Evolutionary conservation across 2,113 vertebrate species (phyloP), one percentile per base, ranked within the genome.

Genomic region (Cyrtonyx montezumae): DNA sequence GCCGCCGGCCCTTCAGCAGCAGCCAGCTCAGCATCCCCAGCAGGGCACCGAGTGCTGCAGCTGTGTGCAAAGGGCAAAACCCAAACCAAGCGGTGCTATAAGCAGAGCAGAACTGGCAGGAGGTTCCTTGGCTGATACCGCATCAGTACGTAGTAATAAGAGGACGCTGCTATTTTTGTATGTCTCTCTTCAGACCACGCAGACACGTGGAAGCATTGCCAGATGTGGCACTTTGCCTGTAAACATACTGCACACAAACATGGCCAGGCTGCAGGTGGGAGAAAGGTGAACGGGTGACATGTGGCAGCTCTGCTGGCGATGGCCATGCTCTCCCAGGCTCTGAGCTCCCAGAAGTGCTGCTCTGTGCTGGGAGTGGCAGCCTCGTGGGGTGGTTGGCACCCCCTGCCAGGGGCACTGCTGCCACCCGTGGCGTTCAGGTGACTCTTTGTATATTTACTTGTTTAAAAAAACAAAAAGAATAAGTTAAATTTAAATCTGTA

Each of bases 391-490:
- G 36, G 59, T 37, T 36, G 34, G 34, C 45, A 20, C 94, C 88
- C 93, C 88, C 80, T 91, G 91, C 90, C 87, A 53, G 67, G 67
- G 84, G 92, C 75, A 43, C 20, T 76, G 55, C 85, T 95, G 92
- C 62, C 67, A 86, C 48, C 94, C 91, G 62, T 3, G 20, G 94
- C 80, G 90, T 95, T 96, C 96, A 97, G 97, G 96, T 95, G 96
- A 96, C 89, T 88, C 78, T 96, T 96, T 97, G 94, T 97, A 91
- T 79, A 91, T 95, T 97, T 94, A 96, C 94, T 96, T 97, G 94
- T 81, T 89, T 67, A 63, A 88, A 76, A 89, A 40, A 40, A 40
- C 40, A 84, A 59, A 67, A 87, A 51, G 5, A 91, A 8, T 94
- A 97, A 97, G 74, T 97, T 97, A 96, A 96, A 96, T 79, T 94